Percentiles rank a stretch among this genome's conserved stretches.
These are phyloP conservation scores for Synaphobranchus kaupii DNA, from an alignment of 2,797 vertebrate genomes.

Conservation along the genomic window DNA sequence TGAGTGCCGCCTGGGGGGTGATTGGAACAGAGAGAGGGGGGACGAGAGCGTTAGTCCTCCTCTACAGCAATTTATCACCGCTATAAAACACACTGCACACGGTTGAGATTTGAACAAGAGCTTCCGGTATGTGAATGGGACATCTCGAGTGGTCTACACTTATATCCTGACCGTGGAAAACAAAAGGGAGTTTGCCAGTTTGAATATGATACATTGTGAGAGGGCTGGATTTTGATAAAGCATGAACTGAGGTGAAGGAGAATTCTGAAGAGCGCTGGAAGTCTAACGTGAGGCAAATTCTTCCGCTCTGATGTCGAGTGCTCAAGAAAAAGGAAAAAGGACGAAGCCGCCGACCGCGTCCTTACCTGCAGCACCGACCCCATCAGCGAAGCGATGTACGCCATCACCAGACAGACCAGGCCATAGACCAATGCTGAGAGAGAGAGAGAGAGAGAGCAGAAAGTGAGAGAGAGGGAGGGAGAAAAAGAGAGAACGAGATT, in stretches of 20 bases:
- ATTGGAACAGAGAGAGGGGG: background rate
- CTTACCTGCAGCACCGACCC: constrained; percentile 88
- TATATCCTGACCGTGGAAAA: background rate
- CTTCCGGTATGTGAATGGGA: background rate
- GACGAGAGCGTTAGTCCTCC: background rate
- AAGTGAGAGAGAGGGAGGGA: too few species aligned
- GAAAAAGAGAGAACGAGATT: too few species aligned
- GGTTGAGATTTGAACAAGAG: background rate
- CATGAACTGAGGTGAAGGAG: background rate
- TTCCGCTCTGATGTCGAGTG: background rate
- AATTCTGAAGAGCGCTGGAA: background rate
- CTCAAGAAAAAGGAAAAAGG: background rate
- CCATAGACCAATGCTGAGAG: constrained; percentile 81
- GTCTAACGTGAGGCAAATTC: background rate
- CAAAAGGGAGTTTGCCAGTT: background rate
- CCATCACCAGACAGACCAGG: constrained; percentile 87
- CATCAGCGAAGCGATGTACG: constrained; percentile 88
- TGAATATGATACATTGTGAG: background rate
- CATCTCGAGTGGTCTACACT: background rate
- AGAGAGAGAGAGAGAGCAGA: background rate
- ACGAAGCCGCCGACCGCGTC: background rate
- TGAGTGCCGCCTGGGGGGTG: constrained; percentile 85
- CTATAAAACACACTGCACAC: background rate
- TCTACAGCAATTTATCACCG: background rate
- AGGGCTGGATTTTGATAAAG: background rate